A percentile compares a stretch with the other conserved stretches of the same genome.
These are phyloP conservation scores for Leptodirus hochenwartii DNA, from an alignment of 2,888 invertebrate genomes.

Conservation along the genomic window DNA sequence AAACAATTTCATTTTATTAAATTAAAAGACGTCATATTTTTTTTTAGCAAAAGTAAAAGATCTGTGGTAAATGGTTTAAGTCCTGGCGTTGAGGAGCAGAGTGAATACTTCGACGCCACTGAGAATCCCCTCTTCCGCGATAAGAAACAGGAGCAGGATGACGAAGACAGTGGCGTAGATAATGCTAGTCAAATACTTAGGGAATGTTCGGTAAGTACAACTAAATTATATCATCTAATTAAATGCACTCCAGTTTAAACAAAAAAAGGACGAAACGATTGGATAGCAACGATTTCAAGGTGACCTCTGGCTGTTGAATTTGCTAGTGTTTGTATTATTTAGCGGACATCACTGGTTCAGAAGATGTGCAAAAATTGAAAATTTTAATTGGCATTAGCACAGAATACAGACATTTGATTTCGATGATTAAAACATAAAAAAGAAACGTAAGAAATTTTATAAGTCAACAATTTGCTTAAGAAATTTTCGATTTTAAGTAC, in stretches of 20 bases:
- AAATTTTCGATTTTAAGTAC: too few relatives aligned
- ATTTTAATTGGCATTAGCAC: too few relatives aligned
- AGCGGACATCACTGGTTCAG: too few relatives aligned
- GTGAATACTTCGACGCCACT: conserved; percentile 66
- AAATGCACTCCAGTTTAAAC: not conserved
- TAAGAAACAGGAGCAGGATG: conserved; percentile 24
- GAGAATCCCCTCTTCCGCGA: conserved; percentile 33
- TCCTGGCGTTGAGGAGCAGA: conserved; percentile 52
- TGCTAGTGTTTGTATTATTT: too few relatives aligned
- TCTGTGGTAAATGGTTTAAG: conserved; percentile 30
- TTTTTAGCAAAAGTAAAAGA: conserved; percentile 15
- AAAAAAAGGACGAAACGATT: not conserved
- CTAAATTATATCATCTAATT: conserved; percentile 3
- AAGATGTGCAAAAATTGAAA: too few relatives aligned
- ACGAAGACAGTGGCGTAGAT: conserved; percentile 27
- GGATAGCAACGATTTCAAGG: conserved; percentile 2
- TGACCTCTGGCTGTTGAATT: too few relatives aligned
- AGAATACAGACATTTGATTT: too few relatives aligned
- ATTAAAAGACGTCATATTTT: too few relatives aligned
- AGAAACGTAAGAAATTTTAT: too few relatives aligned
- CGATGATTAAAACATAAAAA: too few relatives aligned
- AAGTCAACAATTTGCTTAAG: too few relatives aligned
- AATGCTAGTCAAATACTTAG: conserved; percentile 27
- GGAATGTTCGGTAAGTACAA: conserved; percentile 23
- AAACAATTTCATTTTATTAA: too few relatives aligned